A percentile compares a stretch with the other conserved stretches of the same genome.
phyloP scores from a whole-genome alignment of 2,888 invertebrate species.

The Lepidocyrtoides sp. region DNA sequence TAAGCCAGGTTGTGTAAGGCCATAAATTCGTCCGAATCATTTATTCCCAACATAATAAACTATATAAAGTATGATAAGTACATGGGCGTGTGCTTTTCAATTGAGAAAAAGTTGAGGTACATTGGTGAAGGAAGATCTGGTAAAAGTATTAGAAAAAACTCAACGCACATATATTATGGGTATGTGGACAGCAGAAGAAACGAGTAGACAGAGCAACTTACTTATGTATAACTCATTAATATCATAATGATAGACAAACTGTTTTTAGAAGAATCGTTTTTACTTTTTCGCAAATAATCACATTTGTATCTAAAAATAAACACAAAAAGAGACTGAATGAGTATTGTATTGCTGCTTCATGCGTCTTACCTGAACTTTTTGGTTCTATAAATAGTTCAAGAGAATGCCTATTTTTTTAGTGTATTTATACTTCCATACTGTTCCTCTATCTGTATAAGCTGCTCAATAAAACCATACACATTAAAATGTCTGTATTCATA shows the following conservation, averaged over 20 bases:
- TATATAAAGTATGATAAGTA: neutral
- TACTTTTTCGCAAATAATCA: conserved; percentile 6
- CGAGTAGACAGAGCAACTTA: neutral
- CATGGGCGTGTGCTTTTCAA: conserved; percentile 18
- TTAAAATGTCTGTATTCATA: too few relatives aligned
- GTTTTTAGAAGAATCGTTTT: neutral
- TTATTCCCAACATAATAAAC: conserved; percentile 29
- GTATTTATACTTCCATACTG: neutral
- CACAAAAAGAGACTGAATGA: neutral
- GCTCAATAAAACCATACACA: too few relatives aligned
- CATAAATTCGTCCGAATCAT: conserved; percentile 18
- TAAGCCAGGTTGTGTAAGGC: conserved; percentile 9
- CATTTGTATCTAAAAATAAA: conserved; percentile 38
- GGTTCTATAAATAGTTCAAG: conserved; percentile 8
- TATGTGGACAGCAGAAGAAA: neutral
- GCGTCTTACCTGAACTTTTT: neutral
- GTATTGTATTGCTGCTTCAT: neutral
- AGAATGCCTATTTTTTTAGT: neutral
- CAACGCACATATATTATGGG: neutral
- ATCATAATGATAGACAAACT: neutral
- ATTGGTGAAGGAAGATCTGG: too few relatives aligned
- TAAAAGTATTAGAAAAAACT: too few relatives aligned
- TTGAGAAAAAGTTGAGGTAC: neutral
- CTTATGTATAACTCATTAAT: neutral
- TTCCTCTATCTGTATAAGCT: neutral